A percentile compares a stretch with the other conserved stretches of the same genome.
Conservation (phyloP, 2,797 vertebrate genomes). For the Pyrocephalus nanus region DNA sequence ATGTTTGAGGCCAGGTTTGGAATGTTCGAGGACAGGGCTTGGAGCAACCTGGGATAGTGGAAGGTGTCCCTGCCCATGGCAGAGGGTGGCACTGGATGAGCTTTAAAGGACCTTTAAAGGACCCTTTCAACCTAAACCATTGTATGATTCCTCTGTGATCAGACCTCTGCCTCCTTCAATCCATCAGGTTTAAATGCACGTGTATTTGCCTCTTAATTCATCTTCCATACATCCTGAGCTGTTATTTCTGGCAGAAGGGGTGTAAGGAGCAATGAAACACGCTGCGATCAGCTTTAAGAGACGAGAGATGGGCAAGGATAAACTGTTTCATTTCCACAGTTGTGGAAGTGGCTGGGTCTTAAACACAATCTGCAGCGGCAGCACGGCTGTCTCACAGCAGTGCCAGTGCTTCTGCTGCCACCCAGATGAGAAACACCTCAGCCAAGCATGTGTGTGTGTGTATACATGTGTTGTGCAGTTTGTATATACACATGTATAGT, state of each 20-base stretch:
- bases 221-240: not conserved
- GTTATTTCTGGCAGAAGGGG: not conserved
- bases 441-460: not conserved
- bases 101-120: too few relatives aligned
- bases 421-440: not conserved
- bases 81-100: not conserved
- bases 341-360: not conserved
- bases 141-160: not conserved
- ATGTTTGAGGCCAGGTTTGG: not conserved
- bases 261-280: not conserved
- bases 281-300: not conserved
- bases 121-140: not conserved
- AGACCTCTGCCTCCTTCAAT: not conserved
- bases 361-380: not conserved
- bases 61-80: not conserved
- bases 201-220: not conserved
- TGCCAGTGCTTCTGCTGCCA: not conserved
- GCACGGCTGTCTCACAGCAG: not conserved
- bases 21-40: accelerated
- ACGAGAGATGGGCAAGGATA: not conserved
- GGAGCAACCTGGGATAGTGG: not conserved
- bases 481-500: not conserved
- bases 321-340: not conserved
- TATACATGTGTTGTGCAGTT: not conserved
- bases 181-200: not conserved